A percentile compares a stretch with the other conserved stretches of the same genome.
These are phyloP conservation scores for Aelia acuminata DNA, from an alignment of 2,888 invertebrate genomes.

Conservation along the genomic window DNA sequence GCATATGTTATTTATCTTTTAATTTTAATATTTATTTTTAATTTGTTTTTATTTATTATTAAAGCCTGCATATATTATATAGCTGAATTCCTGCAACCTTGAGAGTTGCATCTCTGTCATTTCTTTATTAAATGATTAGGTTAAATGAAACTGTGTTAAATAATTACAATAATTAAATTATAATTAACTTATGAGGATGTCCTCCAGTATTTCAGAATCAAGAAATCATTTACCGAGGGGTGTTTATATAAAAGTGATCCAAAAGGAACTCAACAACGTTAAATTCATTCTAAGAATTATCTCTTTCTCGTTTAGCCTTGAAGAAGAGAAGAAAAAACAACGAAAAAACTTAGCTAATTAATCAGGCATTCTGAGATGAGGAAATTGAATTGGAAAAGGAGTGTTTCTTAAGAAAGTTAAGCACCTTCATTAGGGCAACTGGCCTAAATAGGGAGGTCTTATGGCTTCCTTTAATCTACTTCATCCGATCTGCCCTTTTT, in stretches of 20 bases:
- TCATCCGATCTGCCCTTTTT: not conserved
- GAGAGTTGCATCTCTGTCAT: too few relatives aligned
- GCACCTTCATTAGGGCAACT: not conserved
- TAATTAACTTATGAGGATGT: not conserved
- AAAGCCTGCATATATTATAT: too few relatives aligned
- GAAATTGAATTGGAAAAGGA: not conserved
- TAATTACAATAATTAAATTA: too few relatives aligned
- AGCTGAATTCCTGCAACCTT: too few relatives aligned
- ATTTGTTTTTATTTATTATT: too few relatives aligned
- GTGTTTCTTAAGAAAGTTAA: constrained; percentile 6
- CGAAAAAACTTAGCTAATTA: constrained; percentile 4
- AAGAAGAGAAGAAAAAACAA: not conserved
- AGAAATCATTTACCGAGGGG: not conserved
- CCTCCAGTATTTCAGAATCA: not conserved
- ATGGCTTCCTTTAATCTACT: constrained; percentile 37
- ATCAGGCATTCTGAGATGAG: constrained; percentile 12
- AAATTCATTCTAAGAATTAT: not conserved
- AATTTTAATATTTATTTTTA: too few relatives aligned
- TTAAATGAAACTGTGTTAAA: too few relatives aligned
- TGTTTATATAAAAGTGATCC: constrained; percentile 2
- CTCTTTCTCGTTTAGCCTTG: not conserved
- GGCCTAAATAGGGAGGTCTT: not conserved
- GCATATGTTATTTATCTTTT: too few relatives aligned
- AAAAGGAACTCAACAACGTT: not conserved
- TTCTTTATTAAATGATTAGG: too few relatives aligned